Percentiles rank a stretch among this genome's conserved stretches.
These are phyloP conservation scores for Anoncus sp. DNA, from an alignment of 2,888 invertebrate genomes.

Conservation along the genomic window DNA sequence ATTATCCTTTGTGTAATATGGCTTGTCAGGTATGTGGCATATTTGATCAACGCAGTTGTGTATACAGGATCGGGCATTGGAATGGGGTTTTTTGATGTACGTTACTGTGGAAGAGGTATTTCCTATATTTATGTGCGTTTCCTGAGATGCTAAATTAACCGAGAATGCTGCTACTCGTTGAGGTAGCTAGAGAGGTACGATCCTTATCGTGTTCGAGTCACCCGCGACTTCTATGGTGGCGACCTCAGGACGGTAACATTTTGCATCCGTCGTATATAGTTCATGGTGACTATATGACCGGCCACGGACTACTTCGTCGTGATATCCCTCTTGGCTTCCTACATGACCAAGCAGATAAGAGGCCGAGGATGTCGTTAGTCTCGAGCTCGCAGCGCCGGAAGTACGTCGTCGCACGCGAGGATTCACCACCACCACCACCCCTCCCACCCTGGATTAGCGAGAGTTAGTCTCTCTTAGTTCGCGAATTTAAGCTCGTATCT, in stretches of 20 bases:
- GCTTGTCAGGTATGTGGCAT: not conserved
- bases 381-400: conserved; percentile 75
- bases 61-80: conserved; percentile 1
- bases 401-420: conserved; percentile 81
- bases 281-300: conserved; percentile 55
- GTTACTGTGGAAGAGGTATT: conserved; percentile 64
- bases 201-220: conserved; percentile 52
- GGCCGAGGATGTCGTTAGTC: conserved; percentile 81
- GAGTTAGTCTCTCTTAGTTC: conserved; percentile 63
- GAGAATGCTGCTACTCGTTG: conserved; percentile 78
- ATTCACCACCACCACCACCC: conserved; percentile 57
- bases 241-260: conserved; percentile 52
- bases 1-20: conserved; percentile 3
- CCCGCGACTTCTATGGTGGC: conserved; percentile 28
- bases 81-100: not conserved
- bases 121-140: conserved; percentile 80
- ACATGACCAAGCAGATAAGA: conserved; percentile 81
- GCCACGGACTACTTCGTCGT: too few relatives aligned
- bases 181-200: conserved; percentile 51
- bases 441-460: conserved; percentile 71
- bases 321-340: conserved; percentile 59
- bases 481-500: conserved; percentile 22
- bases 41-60: conserved; percentile 14
- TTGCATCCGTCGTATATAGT: conserved; percentile 69
- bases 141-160: conserved; percentile 79